Base-by-base conservation (phyloP, 2,888 invertebrate species). In the Mongoloraphidia duomilia region DNA sequence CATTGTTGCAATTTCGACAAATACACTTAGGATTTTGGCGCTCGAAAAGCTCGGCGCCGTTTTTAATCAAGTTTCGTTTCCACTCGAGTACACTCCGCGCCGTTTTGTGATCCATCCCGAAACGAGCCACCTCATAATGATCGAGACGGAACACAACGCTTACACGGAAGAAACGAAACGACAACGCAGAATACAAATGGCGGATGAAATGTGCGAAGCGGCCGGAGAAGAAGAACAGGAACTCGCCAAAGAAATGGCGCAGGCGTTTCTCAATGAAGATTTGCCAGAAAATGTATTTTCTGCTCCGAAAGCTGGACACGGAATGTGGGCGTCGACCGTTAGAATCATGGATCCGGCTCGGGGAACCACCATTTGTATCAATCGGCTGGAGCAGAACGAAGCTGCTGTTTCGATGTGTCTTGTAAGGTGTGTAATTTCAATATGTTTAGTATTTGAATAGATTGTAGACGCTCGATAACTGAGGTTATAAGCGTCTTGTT, bases 61-160 rank as follows among this genome's bases (percentile, higher is more conserved):
- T 3, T 98, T 99, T 66, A 99, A 98, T 70, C 96, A 96, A 67
- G 84, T 91, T 33, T 86, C 88, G 5, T 84, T 91, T 60, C 90
- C 91, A 0, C 71, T 99, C 46, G 93, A 95, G 57, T 95, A 91
- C 63, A 99, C 98, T 0, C 98, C 98, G 0, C 76, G 96, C 43
- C 89, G 90, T 60, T 95, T 98, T 65, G 84, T 89, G 13, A 85
- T 97, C 50, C 95, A 97, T 66, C 79, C 83, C 2, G 93, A 95
- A 58, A 87, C 88, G 13, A 88, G 86, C 34, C 86, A 93, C 61
- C 76, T 98, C 48, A 78, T 97, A 44, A 76, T 95, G 48, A 80
- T 96, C 40, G 97, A 98, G 70, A 94, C 96, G 10, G 98, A 99
- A 67, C 96, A 99, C 65, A 97, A 96, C 65, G 87, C 97, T 0